These are phyloP conservation scores for Neodon shergylaensis DNA, from an alignment of 2,113 vertebrate genomes.

Conservation along the genomic window DNA sequence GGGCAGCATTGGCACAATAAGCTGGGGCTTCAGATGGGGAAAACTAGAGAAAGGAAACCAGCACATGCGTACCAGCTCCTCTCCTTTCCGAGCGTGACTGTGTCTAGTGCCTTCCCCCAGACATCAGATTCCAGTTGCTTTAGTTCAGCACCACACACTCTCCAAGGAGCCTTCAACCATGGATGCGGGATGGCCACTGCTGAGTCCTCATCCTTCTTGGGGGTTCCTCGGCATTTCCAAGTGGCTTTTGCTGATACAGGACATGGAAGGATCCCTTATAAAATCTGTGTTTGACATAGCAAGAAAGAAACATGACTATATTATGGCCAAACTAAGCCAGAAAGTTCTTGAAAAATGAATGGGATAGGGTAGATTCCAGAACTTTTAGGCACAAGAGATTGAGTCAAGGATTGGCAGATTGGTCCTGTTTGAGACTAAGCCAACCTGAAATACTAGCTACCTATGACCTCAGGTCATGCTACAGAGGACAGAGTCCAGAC, in stretches of 20 bases:
- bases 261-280: background rate
- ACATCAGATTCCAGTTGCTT: background rate
- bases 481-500: background rate
- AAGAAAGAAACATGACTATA: background rate
- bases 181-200: background rate
- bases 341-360: constrained; percentile 10
- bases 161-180: background rate
- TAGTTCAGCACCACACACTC: background rate
- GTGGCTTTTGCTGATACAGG: background rate
- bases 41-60: background rate
- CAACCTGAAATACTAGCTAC: background rate
- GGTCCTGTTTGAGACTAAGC: background rate
- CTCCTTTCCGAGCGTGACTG: background rate
- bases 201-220: background rate
- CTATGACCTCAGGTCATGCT: background rate
- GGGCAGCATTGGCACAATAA: background rate
- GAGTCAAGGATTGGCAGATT: background rate
- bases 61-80: background rate
- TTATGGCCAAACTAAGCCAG: background rate
- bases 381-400: background rate
- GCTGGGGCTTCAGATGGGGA: background rate
- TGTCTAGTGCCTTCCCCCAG: background rate
- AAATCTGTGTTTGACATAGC: background rate
- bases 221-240: background rate
- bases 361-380: background rate